A percentile compares a stretch with the other conserved stretches of the same genome.
Conservation (phyloP, 1,140 invertebrate genomes). For the Dolichoris vasculosae region DNA sequence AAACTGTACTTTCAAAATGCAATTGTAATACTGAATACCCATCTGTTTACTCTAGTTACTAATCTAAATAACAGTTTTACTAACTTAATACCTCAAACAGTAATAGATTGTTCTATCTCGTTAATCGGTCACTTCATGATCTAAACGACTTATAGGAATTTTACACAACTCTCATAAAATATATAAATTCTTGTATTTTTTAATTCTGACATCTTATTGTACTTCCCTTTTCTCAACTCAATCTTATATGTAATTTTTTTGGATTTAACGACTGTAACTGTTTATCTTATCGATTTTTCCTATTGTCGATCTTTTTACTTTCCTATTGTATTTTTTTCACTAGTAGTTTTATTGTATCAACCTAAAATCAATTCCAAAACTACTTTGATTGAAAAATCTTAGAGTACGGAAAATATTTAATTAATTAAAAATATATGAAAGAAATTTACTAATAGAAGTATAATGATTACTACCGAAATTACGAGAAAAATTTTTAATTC, state of each 20-base stretch:
- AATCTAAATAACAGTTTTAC: constrained; percentile 65
- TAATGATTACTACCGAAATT: too few species aligned
- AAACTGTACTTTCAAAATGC: neutral
- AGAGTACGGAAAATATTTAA: too few species aligned
- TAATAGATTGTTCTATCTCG: constrained; percentile 64
- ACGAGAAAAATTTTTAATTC: too few species aligned
- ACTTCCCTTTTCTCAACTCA: neutral
- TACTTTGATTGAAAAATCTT: too few species aligned
- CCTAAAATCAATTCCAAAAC: too few species aligned
- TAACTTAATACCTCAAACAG: constrained; percentile 67
- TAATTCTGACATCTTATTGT: neutral
- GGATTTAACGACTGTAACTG: too few species aligned
- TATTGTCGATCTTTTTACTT: neutral
- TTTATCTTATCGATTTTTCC: neutral
- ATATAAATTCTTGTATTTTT: constrained; percentile 13
- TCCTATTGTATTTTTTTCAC: neutral
- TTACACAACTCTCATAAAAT: neutral
- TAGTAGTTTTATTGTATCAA: too few species aligned
- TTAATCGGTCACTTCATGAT: constrained; percentile 65
- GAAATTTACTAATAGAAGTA: too few species aligned
- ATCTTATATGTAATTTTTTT: too few species aligned
- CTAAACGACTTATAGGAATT: constrained; percentile 63
- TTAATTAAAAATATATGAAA: too few species aligned
- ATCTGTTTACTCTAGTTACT: constrained; percentile 39
- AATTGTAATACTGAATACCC: constrained; percentile 38